Evolutionary conservation across 2,113 vertebrate species (phyloP), one percentile per base, ranked within the genome.

Genomic region (Sitta europaea): DNA sequence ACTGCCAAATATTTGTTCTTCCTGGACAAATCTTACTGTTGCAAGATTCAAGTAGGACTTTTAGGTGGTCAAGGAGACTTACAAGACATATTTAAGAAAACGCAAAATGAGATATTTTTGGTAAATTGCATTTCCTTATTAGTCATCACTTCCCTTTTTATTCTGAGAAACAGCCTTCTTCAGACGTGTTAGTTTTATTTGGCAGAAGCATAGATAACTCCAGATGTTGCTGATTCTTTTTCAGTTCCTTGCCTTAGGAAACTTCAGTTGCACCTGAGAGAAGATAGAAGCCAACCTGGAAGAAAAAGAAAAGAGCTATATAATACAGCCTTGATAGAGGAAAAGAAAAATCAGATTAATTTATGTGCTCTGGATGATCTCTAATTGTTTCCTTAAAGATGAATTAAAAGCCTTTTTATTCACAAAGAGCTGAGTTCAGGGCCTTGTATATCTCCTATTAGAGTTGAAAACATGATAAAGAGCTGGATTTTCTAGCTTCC

Each of bases 211-310:
- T 51, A 62, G 86, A 58, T 95, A 87, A 70, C 58, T 96, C 86
- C 96, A 96, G 94, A 95, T 97, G 92, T 80, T 96, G 67, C 43
- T 59, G 36, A 54, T 86, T 88, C 72, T 91, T 90, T 92, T 95
- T 89, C 79, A 77, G 62, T 94, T 96, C 63, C 53, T 88, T 93
- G 94, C 96, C 94, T 96, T 92, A 85, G 94, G 94, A 97, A 93
- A 94, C 45, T 91, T 59, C 73, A 79, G 76, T 94, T 96, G 77
- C 86, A 97, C 95, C 96, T 96, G 96, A 95, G 79, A 96, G 73
- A 95, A 94, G 89, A 92, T 80, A 83, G 83, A 92, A 89, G 86
- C 87, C 92, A 96, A 93, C 71, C 94, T 92, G 82, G 86, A 92
- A 95, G 59, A 74, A 89, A 94, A 92, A 94, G 45, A 94, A 93